These are phyloP conservation scores for Limnephilus auricula DNA, from an alignment of 2,888 invertebrate genomes.

Conservation along the genomic window DNA sequence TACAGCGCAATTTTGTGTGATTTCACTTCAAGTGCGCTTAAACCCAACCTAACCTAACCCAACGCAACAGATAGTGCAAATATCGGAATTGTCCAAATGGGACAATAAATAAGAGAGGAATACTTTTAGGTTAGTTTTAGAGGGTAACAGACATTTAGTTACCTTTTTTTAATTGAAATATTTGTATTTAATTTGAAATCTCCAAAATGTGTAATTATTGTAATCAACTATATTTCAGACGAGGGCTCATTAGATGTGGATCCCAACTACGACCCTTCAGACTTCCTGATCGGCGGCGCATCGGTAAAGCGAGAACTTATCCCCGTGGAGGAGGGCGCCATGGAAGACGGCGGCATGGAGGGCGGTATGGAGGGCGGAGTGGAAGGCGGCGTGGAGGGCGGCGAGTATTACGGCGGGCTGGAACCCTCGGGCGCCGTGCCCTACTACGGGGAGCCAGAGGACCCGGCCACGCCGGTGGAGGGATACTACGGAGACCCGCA, in stretches of 20 bases:
- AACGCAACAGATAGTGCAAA: too few species aligned
- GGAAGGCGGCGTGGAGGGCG: slow-evolving; percentile 24
- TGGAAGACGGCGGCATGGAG: slow-evolving; percentile 49
- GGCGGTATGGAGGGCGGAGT: background rate
- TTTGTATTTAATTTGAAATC: too few species aligned
- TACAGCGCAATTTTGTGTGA: too few species aligned
- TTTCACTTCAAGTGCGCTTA: too few species aligned
- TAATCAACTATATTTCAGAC: slow-evolving; percentile 68
- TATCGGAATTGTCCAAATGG: too few species aligned
- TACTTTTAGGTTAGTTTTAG: too few species aligned
- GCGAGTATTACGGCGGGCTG: slow-evolving; percentile 6
- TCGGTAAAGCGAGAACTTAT: slow-evolving; percentile 73
- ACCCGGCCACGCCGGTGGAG: background rate
- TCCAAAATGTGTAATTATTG: background rate
- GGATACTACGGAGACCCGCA: slow-evolving; percentile 19
- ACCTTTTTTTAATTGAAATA: too few species aligned
- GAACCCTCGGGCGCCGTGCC: slow-evolving; percentile 13
- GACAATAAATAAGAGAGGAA: too few species aligned
- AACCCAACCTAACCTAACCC: too few species aligned
- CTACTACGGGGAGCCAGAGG: slow-evolving; percentile 3
- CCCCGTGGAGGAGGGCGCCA: slow-evolving; percentile 49
- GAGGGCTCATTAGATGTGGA: slow-evolving; percentile 84
- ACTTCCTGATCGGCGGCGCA: slow-evolving; percentile 81
- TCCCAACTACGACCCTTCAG: slow-evolving; percentile 91
- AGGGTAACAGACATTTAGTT: too few species aligned